Evolutionary conservation across 2,113 vertebrate genomes (phyloP).

Genomic region (Tylochromis polylepis): DNA sequence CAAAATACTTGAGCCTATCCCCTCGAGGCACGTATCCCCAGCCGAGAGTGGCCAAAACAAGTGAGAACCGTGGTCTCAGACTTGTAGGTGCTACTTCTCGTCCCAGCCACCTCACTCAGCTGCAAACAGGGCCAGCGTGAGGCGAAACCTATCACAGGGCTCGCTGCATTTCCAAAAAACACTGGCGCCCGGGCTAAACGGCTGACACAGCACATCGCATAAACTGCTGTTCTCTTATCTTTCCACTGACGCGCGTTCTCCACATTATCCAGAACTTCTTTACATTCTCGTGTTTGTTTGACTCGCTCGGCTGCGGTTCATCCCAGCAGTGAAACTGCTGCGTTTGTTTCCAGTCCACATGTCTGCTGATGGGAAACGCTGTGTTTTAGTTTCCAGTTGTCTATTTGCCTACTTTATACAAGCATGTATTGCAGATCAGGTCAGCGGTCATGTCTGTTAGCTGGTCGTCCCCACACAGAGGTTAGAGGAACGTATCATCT

Average conservation of each 20-base stretch:
- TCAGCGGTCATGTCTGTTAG: conserved; percentile 40
- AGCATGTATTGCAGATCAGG: background rate
- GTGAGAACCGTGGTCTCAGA: too few relatives aligned
- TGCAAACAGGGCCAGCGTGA: too few relatives aligned
- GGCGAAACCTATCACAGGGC: too few relatives aligned
- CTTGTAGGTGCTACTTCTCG: too few relatives aligned
- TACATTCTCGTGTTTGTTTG: background rate
- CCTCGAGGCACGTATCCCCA: too few relatives aligned
- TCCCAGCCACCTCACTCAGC: too few relatives aligned
- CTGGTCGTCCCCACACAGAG: background rate
- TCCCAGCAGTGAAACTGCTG: background rate
- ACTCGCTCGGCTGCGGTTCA: background rate
- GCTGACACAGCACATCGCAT: too few relatives aligned
- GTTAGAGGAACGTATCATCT: background rate
- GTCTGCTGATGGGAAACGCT: background rate
- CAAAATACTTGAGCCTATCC: too few relatives aligned
- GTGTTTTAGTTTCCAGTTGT: background rate
- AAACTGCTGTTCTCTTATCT: background rate
- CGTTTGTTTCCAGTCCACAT: background rate
- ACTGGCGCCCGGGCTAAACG: too few relatives aligned
- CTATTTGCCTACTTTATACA: background rate
- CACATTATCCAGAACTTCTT: background rate
- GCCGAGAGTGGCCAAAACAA: too few relatives aligned
- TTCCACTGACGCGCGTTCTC: background rate
- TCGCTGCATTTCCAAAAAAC: too few relatives aligned